Evolutionary conservation across 2,797 vertebrate species (phyloP).

Genomic region (Bryconaethiops microstoma): DNA sequence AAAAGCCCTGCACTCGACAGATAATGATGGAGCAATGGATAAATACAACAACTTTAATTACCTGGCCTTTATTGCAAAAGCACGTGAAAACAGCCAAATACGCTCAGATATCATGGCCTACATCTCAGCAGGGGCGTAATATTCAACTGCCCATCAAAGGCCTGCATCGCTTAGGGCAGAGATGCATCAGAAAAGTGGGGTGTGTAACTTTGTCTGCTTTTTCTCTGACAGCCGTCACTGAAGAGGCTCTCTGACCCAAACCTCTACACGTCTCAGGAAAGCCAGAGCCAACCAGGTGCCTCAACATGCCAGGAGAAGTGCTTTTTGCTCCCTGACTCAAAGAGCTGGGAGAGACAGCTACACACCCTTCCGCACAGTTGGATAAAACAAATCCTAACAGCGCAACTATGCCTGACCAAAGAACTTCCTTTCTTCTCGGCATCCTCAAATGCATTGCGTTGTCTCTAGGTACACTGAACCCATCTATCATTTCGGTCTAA

Average conservation of each 20-base stretch:
- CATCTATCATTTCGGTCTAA: conserved; percentile 69
- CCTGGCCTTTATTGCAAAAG: neutral
- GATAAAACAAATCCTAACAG: conserved; percentile 84
- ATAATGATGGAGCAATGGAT: neutral
- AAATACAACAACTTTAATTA: conserved; percentile 4
- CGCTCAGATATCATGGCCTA: neutral
- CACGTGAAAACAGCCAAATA: neutral
- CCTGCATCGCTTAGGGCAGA: conserved; percentile 34
- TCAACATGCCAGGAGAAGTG: conserved; percentile 79
- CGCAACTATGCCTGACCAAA: conserved; percentile 80
- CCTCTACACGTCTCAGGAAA: conserved; percentile 73
- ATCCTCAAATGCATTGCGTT: conserved; percentile 69
- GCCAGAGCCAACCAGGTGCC: conserved; percentile 75
- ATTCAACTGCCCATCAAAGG: conserved; percentile 30
- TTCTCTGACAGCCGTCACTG: conserved; percentile 39
- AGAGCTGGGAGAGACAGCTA: conserved; percentile 81
- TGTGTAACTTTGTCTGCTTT: conserved; percentile 33
- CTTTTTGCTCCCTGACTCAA: conserved; percentile 76
- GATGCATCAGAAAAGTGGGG: conserved; percentile 38
- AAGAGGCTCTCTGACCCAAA: conserved; percentile 45
- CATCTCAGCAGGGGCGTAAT: neutral
- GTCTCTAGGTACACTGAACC: conserved; percentile 78
- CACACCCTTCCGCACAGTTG: conserved; percentile 80
- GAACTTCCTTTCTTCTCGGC: conserved; percentile 67
- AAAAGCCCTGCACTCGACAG: conserved; percentile 15